Evolutionary conservation across 2,888 invertebrate genomes (phyloP), one percentile per base, ranked within the genome.

Genomic region (Drosophila borealis): DNA sequence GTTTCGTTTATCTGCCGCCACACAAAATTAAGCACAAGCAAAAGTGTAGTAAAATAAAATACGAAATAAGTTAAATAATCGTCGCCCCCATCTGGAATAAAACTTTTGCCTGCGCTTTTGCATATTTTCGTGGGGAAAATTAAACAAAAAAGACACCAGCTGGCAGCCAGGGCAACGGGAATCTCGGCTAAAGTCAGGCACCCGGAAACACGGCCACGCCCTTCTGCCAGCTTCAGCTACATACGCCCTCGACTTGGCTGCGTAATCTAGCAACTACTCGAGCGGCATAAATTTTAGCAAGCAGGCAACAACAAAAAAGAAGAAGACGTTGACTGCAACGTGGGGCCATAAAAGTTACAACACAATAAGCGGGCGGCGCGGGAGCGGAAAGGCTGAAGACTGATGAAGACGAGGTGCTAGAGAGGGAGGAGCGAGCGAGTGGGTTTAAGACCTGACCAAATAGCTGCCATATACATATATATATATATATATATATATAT

Each of bases 181-280:
- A 88, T 82, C 88, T 88, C 69, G 65, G 68, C 66, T 67, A 67
- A 85, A 88, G 74, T 74, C 74, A 74, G 70, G 51, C 61, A 76
- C 50, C 70, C 78, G 88, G 86, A 86, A 86, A 5, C 29, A 29
- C 51, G 44, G 70, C 55, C 63, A n/a, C 61, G 21, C 48, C 39
- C 53, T 29, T 33, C 4, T 13, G 37, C 48, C 74, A 33, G 36
- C 25, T 46, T 46, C 29, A 46, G 9, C 29, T 8, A 19, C 42
- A 14, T 9, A 42, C 57, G 21, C 59, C 59, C 51, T 25, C 60
- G 42, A 14, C 67, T 21, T 10, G 56, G 51, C 62, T 65, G 70
- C 76, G 74, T 81, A 80, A 81, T 80, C 84, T 81, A 73, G 70
- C 74, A 83, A 80, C 88, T 83, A 80, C 87, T 88, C 70, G 70